Percentiles rank a stretch among this genome's conserved stretches.
Conservation (phyloP, 2,888 invertebrate genomes). For the Volucella bombylans region DNA sequence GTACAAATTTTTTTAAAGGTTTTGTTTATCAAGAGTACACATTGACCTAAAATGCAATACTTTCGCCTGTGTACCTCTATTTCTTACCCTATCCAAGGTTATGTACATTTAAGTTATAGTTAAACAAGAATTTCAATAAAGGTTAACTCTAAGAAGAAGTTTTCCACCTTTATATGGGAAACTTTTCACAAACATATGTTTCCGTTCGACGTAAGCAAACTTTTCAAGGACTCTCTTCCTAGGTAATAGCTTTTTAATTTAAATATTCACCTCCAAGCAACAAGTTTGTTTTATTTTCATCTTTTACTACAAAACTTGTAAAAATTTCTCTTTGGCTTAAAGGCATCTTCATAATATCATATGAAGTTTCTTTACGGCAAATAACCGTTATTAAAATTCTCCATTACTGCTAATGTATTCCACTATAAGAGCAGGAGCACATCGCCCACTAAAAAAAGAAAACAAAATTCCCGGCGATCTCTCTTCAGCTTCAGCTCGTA, state of each 20-base stretch:
- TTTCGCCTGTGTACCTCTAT: no score
- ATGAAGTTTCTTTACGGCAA: slow-evolving; percentile 24
- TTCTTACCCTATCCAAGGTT: no score
- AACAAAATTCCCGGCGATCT: background rate
- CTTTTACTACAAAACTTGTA: background rate
- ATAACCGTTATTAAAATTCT: slow-evolving; percentile 35
- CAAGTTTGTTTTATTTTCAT: background rate
- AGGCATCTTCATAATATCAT: slow-evolving; percentile 10
- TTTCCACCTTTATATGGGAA: background rate
- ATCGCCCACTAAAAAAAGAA: slow-evolving; percentile 4
- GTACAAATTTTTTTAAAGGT: background rate
- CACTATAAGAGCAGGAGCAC: slow-evolving; percentile 36
- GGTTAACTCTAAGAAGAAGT: background rate
- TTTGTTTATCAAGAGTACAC: no score
- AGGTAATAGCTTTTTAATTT: slow-evolving; percentile 25
- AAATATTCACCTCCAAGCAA: slow-evolving; percentile 14
- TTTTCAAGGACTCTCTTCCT: slow-evolving; percentile 3
- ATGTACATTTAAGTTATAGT: no score
- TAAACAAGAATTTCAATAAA: no score
- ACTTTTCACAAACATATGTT: background rate
- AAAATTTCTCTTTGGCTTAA: background rate
- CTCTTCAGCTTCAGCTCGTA: background rate
- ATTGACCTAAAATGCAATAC: no score
- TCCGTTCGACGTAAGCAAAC: background rate
- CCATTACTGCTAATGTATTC: slow-evolving; percentile 49